A percentile compares a stretch with the other conserved stretches of the same genome.
Evolutionary conservation across 2,797 vertebrate species (phyloP).

Genomic region (Orestias chungarensis): DNA sequence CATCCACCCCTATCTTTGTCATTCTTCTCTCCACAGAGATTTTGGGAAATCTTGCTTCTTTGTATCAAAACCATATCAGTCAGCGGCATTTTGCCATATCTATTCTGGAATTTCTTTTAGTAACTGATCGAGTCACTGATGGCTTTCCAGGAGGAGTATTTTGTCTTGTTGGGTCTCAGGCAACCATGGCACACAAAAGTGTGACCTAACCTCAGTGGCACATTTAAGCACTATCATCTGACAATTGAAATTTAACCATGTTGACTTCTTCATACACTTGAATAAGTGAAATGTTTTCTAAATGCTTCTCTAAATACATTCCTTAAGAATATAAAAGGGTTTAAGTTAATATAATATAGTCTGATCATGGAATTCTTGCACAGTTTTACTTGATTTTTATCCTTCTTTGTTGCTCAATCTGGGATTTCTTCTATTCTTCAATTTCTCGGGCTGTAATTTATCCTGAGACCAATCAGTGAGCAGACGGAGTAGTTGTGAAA

Average conservation of each 20-base stretch:
- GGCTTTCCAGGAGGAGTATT: constrained; percentile 25
- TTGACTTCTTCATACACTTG: not conserved
- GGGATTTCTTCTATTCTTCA: too few species aligned
- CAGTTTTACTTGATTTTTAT: not conserved
- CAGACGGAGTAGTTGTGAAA: too few species aligned
- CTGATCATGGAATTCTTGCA: too few species aligned
- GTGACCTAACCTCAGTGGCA: constrained; percentile 24
- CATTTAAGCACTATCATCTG: constrained; percentile 15
- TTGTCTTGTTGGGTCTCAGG: not conserved
- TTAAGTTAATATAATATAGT: too few species aligned
- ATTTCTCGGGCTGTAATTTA: too few species aligned
- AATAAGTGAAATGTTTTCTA: too few species aligned
- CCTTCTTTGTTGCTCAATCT: too few species aligned
- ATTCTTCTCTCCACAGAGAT: constrained; percentile 35
- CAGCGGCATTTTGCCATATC: constrained; percentile 27
- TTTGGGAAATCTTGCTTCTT: too few species aligned
- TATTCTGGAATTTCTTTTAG: too few species aligned
- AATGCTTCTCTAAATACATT: not conserved
- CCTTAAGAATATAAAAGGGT: not conserved
- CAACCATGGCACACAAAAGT: constrained; percentile 10
- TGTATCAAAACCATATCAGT: constrained; percentile 44
- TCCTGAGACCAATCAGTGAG: too few species aligned
- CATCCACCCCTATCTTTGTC: constrained; percentile 23
- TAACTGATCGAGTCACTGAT: too few species aligned
- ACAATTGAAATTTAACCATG: not conserved